Percentiles rank a stretch among this genome's conserved stretches.
Conservation (phyloP, 1,140 invertebrate genomes). For the Drosophila pachea region DNA sequence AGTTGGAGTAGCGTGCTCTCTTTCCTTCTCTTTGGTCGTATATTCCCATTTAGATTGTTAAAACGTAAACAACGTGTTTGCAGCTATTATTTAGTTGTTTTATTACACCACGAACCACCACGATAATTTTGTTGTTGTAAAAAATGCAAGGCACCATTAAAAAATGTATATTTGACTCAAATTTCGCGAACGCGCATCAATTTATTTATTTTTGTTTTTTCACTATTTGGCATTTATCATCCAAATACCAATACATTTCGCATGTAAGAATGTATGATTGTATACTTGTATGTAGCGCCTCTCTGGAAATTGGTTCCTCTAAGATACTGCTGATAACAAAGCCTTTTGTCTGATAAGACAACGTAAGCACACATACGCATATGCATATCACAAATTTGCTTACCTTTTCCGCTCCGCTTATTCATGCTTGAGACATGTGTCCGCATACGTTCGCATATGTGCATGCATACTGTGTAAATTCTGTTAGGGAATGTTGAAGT, state of each 20-base stretch:
- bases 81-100: conserved; percentile 29
- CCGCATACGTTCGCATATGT: not conserved
- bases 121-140: conserved; percentile 14
- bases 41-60: conserved; percentile 61
- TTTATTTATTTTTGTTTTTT: not conserved
- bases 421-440: conserved; percentile 43
- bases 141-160: conserved; percentile 61
- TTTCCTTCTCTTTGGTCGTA: conserved; percentile 12
- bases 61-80: conserved; percentile 74
- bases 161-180: conserved; percentile 51
- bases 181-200: conserved; percentile 43
- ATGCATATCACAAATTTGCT: conserved; percentile 42
- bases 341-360: conserved; percentile 60
- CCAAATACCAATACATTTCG: conserved; percentile 10
- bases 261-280: conserved; percentile 2
- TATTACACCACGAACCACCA: not conserved
- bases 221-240: conserved; percentile 30
- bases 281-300: conserved; percentile 16
- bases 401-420: conserved; percentile 56
- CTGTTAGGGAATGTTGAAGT: not conserved
- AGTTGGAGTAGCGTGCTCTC: conserved; percentile 2
- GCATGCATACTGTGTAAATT: not conserved
- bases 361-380: conserved; percentile 30
- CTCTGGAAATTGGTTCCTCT: conserved; percentile 45
- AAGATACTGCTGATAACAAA: conserved; percentile 68